Base-by-base conservation (phyloP, 1,140 invertebrate genomes). In the Hyles vespertilio region DNA sequence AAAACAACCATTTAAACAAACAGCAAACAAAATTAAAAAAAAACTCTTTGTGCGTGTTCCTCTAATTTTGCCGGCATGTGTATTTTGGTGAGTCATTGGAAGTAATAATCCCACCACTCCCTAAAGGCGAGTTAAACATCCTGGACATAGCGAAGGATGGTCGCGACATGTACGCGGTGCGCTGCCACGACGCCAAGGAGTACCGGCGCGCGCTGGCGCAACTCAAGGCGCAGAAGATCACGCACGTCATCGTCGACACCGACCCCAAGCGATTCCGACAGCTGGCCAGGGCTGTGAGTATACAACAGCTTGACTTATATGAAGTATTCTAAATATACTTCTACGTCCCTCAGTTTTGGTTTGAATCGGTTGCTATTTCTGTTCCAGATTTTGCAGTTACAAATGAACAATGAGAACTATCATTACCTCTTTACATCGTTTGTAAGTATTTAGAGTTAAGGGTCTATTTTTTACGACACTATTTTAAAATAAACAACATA, bases 391-490 rank as follows among this genome's bases (percentile, higher is more conserved):
- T 88, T 97, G 43, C 96, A 97, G 79, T 86, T 97, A 10, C 96
- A 97, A 84, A 97, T 98, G 96, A 98, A 97, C 80, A 96, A 97
- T 82, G 96, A 96, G 81, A 92, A 95, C 80, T 97, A 97, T 80
- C 96, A 98, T 84, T 98, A 97, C 80, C 94, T 97, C 88, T 98
- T 98, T 74, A 97, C 96, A 22, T 97, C 95, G 12, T 97, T 97
- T 84, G 96, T 97, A 92, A 96, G 95, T 96, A 92, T 69, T 22
- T 51, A 58, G 47, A 8, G 8, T 40, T 1, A 40, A 22, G 22
- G 22, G 22, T 22, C 22, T 22, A 22, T 22, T 22, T 40, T 40
- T 40, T 5, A 40, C 4, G 8, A 2, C 8, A 40, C 8, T 5
- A 40, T 2, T 40, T 40, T 5, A 40, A 40, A 40, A 40, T 5